Conservation (phyloP, 2,888 invertebrate genomes). For the Macaria liturata region DNA sequence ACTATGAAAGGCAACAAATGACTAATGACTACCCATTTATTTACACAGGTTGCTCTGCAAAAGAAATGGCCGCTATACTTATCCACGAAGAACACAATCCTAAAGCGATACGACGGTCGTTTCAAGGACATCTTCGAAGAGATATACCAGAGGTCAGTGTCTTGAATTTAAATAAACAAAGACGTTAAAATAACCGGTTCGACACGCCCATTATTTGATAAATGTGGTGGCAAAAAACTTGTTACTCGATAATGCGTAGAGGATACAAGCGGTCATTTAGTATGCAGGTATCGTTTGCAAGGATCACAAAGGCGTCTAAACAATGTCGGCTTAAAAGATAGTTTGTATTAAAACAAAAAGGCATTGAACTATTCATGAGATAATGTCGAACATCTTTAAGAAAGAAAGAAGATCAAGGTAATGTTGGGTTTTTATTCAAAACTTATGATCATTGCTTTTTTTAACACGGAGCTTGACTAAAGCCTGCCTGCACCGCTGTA, state of each 20-base stretch:
- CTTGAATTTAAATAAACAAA: slow-evolving; percentile 20
- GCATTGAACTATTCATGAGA: no score
- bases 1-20: slow-evolving; percentile 8
- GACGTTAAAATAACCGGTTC: slow-evolving; percentile 16
- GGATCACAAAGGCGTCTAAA: neutral
- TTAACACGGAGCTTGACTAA: no score
- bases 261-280: slow-evolving; percentile 26
- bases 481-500: no score
- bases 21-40: slow-evolving; percentile 25
- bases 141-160: slow-evolving; percentile 88
- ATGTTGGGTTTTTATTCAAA: no score
- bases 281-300: slow-evolving; percentile 27
- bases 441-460: no score
- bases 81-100: slow-evolving; percentile 95
- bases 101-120: slow-evolving; percentile 94
- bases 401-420: no score
- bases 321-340: no score
- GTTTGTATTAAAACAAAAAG: no score
- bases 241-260: slow-evolving; percentile 22
- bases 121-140: slow-evolving; percentile 97
- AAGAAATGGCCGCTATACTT: slow-evolving; percentile 95
- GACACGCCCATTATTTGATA: slow-evolving; percentile 16
- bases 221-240: slow-evolving; percentile 13
- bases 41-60: slow-evolving; percentile 86
- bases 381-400: no score